These are phyloP conservation scores for Parthenolecanium corni DNA, from an alignment of 2,888 invertebrate species.

Conservation along the genomic window DNA sequence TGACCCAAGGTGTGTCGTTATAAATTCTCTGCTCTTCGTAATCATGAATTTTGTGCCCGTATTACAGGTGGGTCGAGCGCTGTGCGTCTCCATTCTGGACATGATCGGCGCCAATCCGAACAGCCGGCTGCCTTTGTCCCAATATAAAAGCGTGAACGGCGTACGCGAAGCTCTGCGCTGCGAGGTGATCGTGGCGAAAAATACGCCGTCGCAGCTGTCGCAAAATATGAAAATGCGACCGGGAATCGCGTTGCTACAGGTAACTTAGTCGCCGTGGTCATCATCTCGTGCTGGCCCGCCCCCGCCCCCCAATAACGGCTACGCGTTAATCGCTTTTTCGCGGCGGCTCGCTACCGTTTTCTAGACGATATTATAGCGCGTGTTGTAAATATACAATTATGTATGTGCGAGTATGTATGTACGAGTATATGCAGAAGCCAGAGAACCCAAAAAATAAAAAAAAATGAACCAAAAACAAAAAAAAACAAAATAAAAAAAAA, in stretches of 20 bases:
- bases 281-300: background rate
- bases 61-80: conserved; percentile 62
- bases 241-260: conserved; percentile 13
- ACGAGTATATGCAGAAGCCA: too few species aligned
- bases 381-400: too few species aligned
- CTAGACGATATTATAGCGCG: too few species aligned
- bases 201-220: background rate
- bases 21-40: too few species aligned
- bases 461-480: too few species aligned
- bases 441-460: too few species aligned
- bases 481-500: too few species aligned
- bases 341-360: background rate
- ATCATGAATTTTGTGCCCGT: background rate
- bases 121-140: conserved; percentile 68
- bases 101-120: conserved; percentile 68
- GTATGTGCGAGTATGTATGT: too few species aligned
- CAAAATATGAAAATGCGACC: conserved; percentile 21
- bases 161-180: conserved; percentile 51
- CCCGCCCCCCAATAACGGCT: background rate
- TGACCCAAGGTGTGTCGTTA: too few species aligned
- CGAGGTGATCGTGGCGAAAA: conserved; percentile 7
- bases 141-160: conserved; percentile 58
- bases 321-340: too few species aligned
- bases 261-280: background rate
- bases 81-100: conserved; percentile 75